These are phyloP conservation scores for Oscheius sp. DNA, from an alignment of 2,888 invertebrate genomes.

Conservation along the genomic window DNA sequence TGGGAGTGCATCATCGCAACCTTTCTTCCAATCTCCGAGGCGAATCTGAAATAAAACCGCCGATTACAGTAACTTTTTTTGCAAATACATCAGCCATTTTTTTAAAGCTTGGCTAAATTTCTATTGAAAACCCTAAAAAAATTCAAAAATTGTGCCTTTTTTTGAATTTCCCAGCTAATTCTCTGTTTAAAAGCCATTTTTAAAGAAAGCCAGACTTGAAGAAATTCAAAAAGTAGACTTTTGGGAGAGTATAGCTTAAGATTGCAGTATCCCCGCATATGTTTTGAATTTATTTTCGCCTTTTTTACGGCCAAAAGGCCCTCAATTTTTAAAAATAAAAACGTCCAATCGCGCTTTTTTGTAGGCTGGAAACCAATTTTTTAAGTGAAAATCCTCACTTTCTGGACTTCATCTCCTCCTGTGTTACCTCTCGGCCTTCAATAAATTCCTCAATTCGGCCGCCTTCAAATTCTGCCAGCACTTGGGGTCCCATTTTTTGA, in stretches of 20 bases:
- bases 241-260: no score
- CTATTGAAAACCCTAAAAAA: background rate
- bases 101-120: background rate
- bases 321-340: no score
- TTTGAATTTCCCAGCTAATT: background rate
- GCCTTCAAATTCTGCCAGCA: constrained; percentile 6
- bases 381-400: constrained; percentile 1
- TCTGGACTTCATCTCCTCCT: background rate
- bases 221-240: background rate
- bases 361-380: no score
- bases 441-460: constrained; percentile 10
- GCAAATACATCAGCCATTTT: background rate
- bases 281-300: background rate
- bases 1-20: background rate
- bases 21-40: background rate
- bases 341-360: no score
- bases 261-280: background rate
- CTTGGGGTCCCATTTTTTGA: background rate
- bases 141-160: background rate
- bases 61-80: background rate
- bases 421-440: background rate
- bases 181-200: no score
- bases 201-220: background rate
- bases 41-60: background rate
- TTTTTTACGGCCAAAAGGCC: background rate